Evolutionary conservation across 2,888 invertebrate species (phyloP).

Genomic region (Drosophila lutescens): DNA sequence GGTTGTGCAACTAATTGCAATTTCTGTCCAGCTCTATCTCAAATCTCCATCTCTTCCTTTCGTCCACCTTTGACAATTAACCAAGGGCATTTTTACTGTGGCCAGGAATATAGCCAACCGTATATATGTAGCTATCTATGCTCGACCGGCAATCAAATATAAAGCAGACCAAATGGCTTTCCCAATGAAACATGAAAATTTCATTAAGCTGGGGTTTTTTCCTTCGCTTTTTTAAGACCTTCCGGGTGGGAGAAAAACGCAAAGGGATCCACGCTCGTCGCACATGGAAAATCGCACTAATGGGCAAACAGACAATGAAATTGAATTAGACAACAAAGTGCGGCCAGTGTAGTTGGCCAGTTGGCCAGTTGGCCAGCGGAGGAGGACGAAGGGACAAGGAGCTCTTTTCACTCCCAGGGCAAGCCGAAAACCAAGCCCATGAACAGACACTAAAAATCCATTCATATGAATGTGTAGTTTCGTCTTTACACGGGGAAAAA

Average conservation of each 20-base stretch:
- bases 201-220: slow-evolving; percentile 56
- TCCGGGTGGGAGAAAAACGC: slow-evolving; percentile 8
- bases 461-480: slow-evolving; percentile 1
- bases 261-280: slow-evolving; percentile 26
- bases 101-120: slow-evolving; percentile 1
- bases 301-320: slow-evolving; percentile 67
- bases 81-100: slow-evolving; percentile 50
- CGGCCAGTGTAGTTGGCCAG: slow-evolving; percentile 7
- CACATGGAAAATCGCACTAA: slow-evolving; percentile 48
- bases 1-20: slow-evolving; percentile 69
- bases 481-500: neutral
- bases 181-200: slow-evolving; percentile 73
- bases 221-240: slow-evolving; percentile 1
- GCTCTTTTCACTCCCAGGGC: neutral
- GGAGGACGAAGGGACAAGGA: neutral
- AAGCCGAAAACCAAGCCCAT: slow-evolving; percentile 5
- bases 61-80: slow-evolving; percentile 52
- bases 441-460: slow-evolving; percentile 12
- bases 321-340: slow-evolving; percentile 67
- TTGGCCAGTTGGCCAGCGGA: neutral
- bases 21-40: slow-evolving; percentile 39
- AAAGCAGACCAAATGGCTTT: slow-evolving; percentile 54
- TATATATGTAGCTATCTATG: neutral
- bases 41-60: neutral
- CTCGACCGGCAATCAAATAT: slow-evolving; percentile 25